phyloP scores from a whole-genome alignment of 1,140 invertebrate species.

The Planococcus citri region DNA sequence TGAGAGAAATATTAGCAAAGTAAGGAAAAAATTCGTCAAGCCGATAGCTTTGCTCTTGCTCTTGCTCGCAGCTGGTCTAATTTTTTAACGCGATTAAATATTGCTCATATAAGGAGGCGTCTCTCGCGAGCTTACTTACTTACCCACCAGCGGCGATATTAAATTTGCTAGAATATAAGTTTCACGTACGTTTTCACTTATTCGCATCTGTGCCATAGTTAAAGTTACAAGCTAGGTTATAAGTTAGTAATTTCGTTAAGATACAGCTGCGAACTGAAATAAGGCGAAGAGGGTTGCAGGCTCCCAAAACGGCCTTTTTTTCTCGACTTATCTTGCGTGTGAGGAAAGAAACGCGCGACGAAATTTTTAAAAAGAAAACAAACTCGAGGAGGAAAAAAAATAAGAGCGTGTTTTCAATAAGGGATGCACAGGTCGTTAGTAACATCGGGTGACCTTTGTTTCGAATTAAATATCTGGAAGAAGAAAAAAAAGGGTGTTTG shows the following conservation, averaged over 20 bases:
- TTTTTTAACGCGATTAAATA: background rate
- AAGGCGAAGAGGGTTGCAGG: background rate
- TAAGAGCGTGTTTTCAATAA: background rate
- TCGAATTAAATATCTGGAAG: slow-evolving; percentile 9
- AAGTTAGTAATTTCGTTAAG: slow-evolving; percentile 20
- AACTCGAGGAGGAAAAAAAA: background rate
- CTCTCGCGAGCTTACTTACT: background rate
- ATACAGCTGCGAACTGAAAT: background rate
- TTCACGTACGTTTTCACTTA: slow-evolving; percentile 16
- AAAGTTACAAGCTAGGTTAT: slow-evolving; percentile 13
- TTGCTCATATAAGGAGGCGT: slow-evolving; percentile 6
- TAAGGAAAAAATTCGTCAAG: too few relatives aligned
- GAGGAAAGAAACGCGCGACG: background rate
- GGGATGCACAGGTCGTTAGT: slow-evolving; percentile 17
- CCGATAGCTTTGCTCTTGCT: too few relatives aligned
- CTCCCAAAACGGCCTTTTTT: background rate
- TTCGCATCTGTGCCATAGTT: slow-evolving; percentile 17
- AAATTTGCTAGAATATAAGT: slow-evolving; percentile 7
- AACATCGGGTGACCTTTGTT: slow-evolving; percentile 17
- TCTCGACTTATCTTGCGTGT: background rate
- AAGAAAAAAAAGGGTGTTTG: slow-evolving; percentile 10
- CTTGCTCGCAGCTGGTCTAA: background rate
- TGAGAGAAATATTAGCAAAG: too few relatives aligned
- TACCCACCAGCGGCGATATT: background rate
- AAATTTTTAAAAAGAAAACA: slow-evolving; percentile 5